Base-by-base conservation (phyloP, 2,888 invertebrate genomes). In the Agriotes lineatus region DNA sequence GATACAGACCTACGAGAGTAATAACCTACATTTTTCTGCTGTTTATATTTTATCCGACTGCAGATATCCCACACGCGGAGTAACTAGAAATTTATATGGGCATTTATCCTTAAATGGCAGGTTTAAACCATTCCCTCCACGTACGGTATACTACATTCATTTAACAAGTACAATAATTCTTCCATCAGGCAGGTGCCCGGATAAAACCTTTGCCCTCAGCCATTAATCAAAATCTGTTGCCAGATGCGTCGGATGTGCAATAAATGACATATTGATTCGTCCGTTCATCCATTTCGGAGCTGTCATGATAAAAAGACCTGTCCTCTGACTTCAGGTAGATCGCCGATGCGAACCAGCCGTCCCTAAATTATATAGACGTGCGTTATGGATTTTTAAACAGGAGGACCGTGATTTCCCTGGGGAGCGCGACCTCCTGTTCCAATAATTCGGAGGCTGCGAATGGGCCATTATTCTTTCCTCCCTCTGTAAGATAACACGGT, bases 361-460 rank as follows among this genome's bases (percentile, higher is more conserved):
- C 12, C n/a, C 2, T 12, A 48, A 22, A 48, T 48, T 48, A 19
- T 22, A 42, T 5, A 42, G 42, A 14, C 42, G 42, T 42, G 42
- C 14, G 18, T 42, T 42, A 42, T 42, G 16, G 42, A 42, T 42
- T 42, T 42, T 42, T 42, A 18, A 42, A 42, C 5, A 42, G 42
- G 16, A 16, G 42, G 42, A 16, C 12, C 14, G 42, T 42, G 42
- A 42, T 42, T 42, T 42, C 42, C 42, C 42, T 1, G 9, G 16
- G 42, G 42, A 3, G 16, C 14, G 9, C 42, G 16, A 42, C 16
- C 42, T 42, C 42, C 42, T 42, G 9, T 42, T 42, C 42, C 42
- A 18, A 42, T 42, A 42, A 42, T 42, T 48, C n/a, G n/a, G n/a
- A 22, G 48, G 48, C n/a, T 22, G 48, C 20, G 48, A 22, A 48